A percentile compares a stretch with the other conserved stretches of the same genome.
Conservation (phyloP, 2,113 vertebrate genomes). For the Stegastes partitus region DNA sequence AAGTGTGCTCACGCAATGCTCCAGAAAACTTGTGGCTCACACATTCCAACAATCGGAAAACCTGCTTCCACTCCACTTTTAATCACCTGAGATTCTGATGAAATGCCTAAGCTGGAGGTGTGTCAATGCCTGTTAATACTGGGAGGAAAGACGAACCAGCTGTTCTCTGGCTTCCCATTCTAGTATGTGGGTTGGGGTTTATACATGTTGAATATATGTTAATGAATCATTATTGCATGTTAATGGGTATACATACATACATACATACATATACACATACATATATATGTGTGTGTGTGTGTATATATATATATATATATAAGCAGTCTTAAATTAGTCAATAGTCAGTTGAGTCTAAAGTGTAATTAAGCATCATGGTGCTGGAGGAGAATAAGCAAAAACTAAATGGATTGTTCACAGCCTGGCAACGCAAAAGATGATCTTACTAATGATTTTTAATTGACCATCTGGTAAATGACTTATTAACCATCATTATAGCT, state of each 20-base stretch:
- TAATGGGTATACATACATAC: too few species aligned
- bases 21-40: constrained; percentile 67
- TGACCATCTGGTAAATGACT: too few species aligned
- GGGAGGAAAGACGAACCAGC: constrained; percentile 45
- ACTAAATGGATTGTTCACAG: not conserved
- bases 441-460: not conserved
- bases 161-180: constrained; percentile 10
- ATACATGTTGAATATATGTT: not conserved
- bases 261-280: too few species aligned
- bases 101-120: constrained; percentile 61
- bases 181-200: constrained; percentile 7
- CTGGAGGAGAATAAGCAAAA: too few species aligned
- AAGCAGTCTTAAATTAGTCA: too few species aligned
- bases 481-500: too few species aligned
- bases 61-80: constrained; percentile 58
- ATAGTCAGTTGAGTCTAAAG: too few species aligned
- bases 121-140: constrained; percentile 37
- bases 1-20: constrained; percentile 64
- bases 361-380: too few species aligned
- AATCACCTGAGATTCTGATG: constrained; percentile 73
- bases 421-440: not conserved
- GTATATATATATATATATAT: too few species aligned
- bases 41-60: constrained; percentile 60
- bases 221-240: too few species aligned
- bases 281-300: too few species aligned